Evolutionary conservation across 2,113 vertebrate genomes (phyloP).

Genomic region (Plecturocebus donacophilus): DNA sequence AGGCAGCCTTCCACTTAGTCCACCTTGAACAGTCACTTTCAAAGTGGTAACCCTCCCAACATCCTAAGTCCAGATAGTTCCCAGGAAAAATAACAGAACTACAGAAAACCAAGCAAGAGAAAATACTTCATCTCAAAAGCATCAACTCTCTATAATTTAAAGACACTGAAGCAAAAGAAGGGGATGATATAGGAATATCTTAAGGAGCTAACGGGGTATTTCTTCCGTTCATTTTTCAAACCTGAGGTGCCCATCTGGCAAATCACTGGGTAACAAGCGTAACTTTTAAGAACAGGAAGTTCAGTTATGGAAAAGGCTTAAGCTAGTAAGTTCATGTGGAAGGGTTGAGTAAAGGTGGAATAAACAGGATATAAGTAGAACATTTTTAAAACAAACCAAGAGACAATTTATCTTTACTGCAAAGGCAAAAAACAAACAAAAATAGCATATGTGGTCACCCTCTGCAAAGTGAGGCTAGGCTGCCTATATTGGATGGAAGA

Average conservation of each 20-base stretch:
- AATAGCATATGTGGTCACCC: not conserved
- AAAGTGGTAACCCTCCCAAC: not conserved
- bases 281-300: not conserved
- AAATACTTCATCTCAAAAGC: slow-evolving; percentile 22
- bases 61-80: not conserved
- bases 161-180: not conserved
- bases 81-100: not conserved
- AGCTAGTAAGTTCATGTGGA: not conserved
- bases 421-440: not conserved
- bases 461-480: not conserved
- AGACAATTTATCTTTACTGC: slow-evolving; percentile 1
- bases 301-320: not conserved
- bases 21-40: not conserved
- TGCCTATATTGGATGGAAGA: not conserved
- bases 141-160: not conserved
- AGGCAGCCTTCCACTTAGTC: slow-evolving; percentile 21
- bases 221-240: not conserved
- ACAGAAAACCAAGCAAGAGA: slow-evolving; percentile 26
- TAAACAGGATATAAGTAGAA: not conserved
- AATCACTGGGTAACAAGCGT: not conserved
- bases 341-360: not conserved
- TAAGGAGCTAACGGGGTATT: not conserved
- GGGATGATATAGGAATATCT: not conserved
- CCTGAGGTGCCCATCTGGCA: not conserved
- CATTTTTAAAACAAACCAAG: not conserved